Base-by-base conservation (phyloP, 1,140 invertebrate genomes). In the Halictus rubicundus region DNA sequence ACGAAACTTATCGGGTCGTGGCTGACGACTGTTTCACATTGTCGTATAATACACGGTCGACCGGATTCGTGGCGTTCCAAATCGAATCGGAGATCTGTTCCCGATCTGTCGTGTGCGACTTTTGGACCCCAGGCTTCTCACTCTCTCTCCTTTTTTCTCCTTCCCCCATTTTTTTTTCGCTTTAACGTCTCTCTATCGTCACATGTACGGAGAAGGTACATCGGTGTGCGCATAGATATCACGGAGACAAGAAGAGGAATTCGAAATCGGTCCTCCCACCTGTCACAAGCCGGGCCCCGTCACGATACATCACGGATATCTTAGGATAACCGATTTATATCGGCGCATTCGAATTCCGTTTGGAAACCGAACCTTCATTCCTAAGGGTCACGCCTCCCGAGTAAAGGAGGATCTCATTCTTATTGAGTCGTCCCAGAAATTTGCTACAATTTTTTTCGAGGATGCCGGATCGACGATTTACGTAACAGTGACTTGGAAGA, bases 251-350 rank as follows among this genome's bases (percentile, higher is more conserved):
- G 81, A 68, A 63, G 79, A 79, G 74, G 79, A 87, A 75, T 87
- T 81, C 72, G 59, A 87, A 87, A 76, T 82, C 68, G 71, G 71
- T 72, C 69, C 63, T 85, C 82, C 73, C 79, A 83, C 70, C 85
- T 87, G 85, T 80, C 80, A 87, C 69, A 52, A 77, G 72, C n/a
- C 64, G 9, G 25, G 16, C 25, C 68, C 73, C 70, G 69, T 71
- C 73, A 78, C 85, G 78, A 87, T 85, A 82, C 66, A 82, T 84
- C 85, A 82, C 74, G 57, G 78, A 19, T 79, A 84, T 83, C 68
- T 81, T 25, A 82, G 69, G 79, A 87, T 87, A 87, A 87, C 84
- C 82, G 77, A 87, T 87, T 85, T 87, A 80, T 80, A 87, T 85
- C 73, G 65, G 76, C 54, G 84, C 61, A 57, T 63, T 57, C n/a